Conservation (phyloP, 2,113 vertebrate species). For the Egretta garzetta region DNA sequence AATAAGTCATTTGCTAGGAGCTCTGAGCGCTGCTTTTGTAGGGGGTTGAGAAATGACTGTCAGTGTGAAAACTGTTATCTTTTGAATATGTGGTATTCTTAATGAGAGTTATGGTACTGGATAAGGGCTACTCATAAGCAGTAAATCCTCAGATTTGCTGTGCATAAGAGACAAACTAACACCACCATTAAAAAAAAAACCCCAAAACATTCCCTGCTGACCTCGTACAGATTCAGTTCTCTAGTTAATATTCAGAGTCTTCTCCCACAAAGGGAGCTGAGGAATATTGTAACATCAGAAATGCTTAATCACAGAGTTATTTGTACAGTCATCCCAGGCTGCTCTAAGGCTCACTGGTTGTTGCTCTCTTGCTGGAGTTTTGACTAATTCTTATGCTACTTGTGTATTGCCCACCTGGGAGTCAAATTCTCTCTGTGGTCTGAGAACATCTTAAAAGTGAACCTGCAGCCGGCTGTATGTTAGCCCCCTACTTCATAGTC, state of each 20-base stretch:
- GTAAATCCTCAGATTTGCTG: neutral
- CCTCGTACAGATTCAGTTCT: neutral
- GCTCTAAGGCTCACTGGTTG: neutral
- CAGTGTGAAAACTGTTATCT: constrained; percentile 10
- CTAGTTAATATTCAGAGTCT: neutral
- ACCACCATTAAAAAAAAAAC: neutral
- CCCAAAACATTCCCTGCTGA: neutral
- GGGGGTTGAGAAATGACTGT: constrained; percentile 37
- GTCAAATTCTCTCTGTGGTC: neutral
- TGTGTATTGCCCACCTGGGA: neutral
- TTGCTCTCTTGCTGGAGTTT: neutral
- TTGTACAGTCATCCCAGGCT: neutral
- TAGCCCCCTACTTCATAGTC: neutral
- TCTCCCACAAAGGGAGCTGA: neutral
- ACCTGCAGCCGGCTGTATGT: neutral
- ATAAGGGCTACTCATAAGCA: neutral
- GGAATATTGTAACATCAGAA: neutral
- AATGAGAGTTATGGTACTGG: neutral
- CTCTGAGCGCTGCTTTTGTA: constrained; percentile 17
- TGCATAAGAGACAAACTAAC: neutral
- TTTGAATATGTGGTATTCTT: constrained; percentile 7
- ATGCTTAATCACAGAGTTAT: neutral
- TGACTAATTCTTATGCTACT: neutral
- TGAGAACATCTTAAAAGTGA: neutral
- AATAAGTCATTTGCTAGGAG: constrained; percentile 54